Evolutionary conservation across 2,888 invertebrate species (phyloP), one percentile per base, ranked within the genome.

Genomic region (Acanthococcus lagerstroemiae): DNA sequence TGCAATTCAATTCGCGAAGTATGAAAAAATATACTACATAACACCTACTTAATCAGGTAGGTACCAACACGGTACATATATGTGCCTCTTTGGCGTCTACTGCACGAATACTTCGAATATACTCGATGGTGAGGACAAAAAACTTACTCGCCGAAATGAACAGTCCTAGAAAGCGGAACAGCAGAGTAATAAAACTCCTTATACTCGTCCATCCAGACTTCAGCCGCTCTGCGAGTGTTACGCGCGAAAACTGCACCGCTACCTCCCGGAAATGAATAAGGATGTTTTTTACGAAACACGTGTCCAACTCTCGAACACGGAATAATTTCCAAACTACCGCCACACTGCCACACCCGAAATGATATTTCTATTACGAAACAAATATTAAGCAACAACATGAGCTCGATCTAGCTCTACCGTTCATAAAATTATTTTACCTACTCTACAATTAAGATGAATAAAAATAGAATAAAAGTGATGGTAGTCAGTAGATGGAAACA

Each of bases 181-280:
- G 95, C 88, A 67, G 88, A 83, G 75, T 95, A 95, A 77, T 97
- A 99, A 74, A 90, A 90, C 73, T 93, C 86, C 77, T 97, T 97
- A 79, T 92, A 99, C 69, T 95, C 93, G 75, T 96, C 97, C 95
- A 99, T 95, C 97, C 97, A 99, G 12, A 99, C 97, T 78, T 97
- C 97, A 0, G 97, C 97, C 0, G 96, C 96, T 70, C 99, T 80
- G 66, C 96, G 81, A 1, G 96, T 97, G 78, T 99, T 99, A 74
- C 89, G 82, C 0, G 95, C 94, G 77, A 96, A 95, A 22, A 97
- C 95, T 70, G 92, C 94, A 2, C 96, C 97, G 68, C 94, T 95
- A 5, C 97, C 97, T 1, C 86, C 97, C 0, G 97, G 97, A 80
- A 99, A 99, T 44, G 95, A 91, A 79, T 99, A 99, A 0, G 97